These are phyloP conservation scores for Nineta flava DNA, from an alignment of 2,888 invertebrate species.

Conservation along the genomic window DNA sequence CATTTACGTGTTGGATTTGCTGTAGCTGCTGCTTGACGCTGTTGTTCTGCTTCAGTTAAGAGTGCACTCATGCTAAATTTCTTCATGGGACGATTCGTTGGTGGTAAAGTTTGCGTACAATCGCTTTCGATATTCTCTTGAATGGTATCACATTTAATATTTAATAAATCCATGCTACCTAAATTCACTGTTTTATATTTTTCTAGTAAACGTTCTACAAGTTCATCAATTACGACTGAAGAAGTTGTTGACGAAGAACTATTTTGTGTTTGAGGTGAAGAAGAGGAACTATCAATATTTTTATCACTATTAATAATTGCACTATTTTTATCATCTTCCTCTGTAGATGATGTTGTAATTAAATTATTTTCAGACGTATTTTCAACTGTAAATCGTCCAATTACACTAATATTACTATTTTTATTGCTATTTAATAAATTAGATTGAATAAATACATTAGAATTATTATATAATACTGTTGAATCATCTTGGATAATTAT, in stretches of 20 bases:
- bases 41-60: neutral
- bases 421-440: constrained; percentile 22
- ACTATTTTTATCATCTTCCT: neutral
- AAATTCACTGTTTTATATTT: constrained; percentile 22
- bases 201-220: constrained; percentile 25
- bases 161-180: constrained; percentile 5
- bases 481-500: neutral
- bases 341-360: neutral
- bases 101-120: neutral
- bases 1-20: constrained; percentile 24
- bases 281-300: neutral
- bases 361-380: constrained; percentile 1
- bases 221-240: constrained; percentile 23
- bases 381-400: constrained; percentile 14
- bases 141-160: constrained; percentile 6
- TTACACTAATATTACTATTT: constrained; percentile 10
- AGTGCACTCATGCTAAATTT: constrained; percentile 2
- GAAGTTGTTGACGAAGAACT: neutral
- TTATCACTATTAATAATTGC: neutral
- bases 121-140: constrained; percentile 5
- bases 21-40: neutral
- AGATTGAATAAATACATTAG: constrained; percentile 25
- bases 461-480: constrained; percentile 8
- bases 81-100: neutral
- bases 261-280: neutral